Evolutionary conservation across 2,888 invertebrate genomes (phyloP), one percentile per base, ranked within the genome.

Genomic region (Philaethria dido): DNA sequence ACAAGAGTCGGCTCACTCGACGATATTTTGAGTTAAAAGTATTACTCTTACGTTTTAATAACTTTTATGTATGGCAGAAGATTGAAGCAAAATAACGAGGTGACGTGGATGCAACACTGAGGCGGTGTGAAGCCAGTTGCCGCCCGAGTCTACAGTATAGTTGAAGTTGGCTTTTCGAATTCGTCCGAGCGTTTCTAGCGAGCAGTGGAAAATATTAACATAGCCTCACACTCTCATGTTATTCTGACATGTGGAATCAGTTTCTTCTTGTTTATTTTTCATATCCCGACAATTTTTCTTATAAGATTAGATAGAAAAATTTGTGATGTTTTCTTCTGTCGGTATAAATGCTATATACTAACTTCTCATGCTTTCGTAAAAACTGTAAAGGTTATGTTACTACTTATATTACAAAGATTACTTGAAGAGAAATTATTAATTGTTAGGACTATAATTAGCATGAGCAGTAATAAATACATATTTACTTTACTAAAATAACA

Each of bases 41-140:
- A 66, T 62, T 61, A 60, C 59, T 60, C 39, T 63, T 50, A 22
- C 60, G 25, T 64, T 64, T 57, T 64, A 63, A 64, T 57, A 47
- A 39, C 16, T 60, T 66, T 52, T 42, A 60, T 65, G 50, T 61
- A 61, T 20, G 59, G 14, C 18, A 33, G 50, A 36, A 52, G 52
- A 54, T 66, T 50, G 42, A 61, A 44, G 62, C 52, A 63, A 54
- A 62, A 52, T 69, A 66, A 66, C 66, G 59, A 63, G 39, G 60
- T 13, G 42, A 57, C 42, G 42, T 42, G 22, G n/a, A 57, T 16
- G 22, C 25, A 59, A 52, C 54, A 52, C 47, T 33, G 65, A 50
- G 55, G 44, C 62, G 16, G 65, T 54, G 64, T 44, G 64, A 64
- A 45, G 47, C 36, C 36, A 22, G 64, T 55, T 16, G 18, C 52